Evolutionary conservation across 2,888 invertebrate genomes (phyloP), one percentile per base, ranked within the genome.

Genomic region (Eumerus sabulonum): DNA sequence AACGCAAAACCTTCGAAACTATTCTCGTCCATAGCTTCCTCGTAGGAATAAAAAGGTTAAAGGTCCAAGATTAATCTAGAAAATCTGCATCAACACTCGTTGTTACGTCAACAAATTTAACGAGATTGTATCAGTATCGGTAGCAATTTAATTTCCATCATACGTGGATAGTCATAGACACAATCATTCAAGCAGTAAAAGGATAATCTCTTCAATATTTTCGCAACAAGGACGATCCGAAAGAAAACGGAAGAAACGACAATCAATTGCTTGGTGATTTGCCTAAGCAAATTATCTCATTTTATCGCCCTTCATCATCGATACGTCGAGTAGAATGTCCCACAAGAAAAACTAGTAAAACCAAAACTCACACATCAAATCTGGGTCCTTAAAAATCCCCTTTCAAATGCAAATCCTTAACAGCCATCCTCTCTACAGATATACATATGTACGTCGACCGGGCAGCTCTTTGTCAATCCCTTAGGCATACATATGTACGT

Each of bases 221-320:
- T 51, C 27, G 17, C 18, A 42, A 17, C 36, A 45, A 40, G 17
- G 1, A 9, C n/a, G 47, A 54, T 19, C 13, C 1, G 27, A 16
- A 38, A 56, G 57, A 35, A 18, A 19, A 71, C 60, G 66, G 11
- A n/a, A 67, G 47, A 56, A 60, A 72, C 63, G n/a, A 68, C 62
- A 62, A 60, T 71, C 60, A 71, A 72, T 67, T 57, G 67, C 73
- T 54, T 9, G 38, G 40, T 17, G 64, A 50, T 70, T 60, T 79
- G 54, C 59, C 68, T 74, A 74, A 79, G 68, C 79, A 79, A 79
- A 79, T 79, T 79, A 70, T 64, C 44, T 74, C 74, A 12, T 73
- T 57, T 79, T 71, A 60, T 76, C 76, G 38, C 64, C 71, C 64
- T 54, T 70, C 48, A 68, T 16, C 53, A 67, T 57, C 63, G 48